Percentiles rank a stretch among this genome's conserved stretches.
These are phyloP conservation scores for Protonemura montana DNA, from an alignment of 2,888 invertebrate species.

Conservation along the genomic window DNA sequence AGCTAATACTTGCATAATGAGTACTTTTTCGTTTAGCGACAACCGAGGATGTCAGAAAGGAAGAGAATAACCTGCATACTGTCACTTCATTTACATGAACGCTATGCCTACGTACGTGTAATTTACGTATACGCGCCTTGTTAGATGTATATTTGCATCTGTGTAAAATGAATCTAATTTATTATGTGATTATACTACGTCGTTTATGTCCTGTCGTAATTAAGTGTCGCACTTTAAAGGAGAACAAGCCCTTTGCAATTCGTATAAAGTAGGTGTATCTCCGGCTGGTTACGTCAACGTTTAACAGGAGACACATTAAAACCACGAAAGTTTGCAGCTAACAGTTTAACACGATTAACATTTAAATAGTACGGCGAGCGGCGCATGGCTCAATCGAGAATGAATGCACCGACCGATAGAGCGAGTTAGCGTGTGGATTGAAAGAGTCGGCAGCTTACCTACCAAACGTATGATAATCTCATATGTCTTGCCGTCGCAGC, in stretches of 20 bases:
- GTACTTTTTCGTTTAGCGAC: not conserved
- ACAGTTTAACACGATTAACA: not conserved
- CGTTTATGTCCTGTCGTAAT: too few relatives aligned
- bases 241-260: too few relatives aligned
- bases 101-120: not conserved
- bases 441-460: not conserved
- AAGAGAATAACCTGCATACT: not conserved
- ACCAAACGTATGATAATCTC: not conserved
- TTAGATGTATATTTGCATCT: too few relatives aligned
- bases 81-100: not conserved
- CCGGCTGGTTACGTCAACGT: too few relatives aligned
- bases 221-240: too few relatives aligned
- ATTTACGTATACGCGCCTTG: not conserved
- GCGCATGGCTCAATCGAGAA: not conserved
- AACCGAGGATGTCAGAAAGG: not conserved
- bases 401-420: not conserved
- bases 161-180: too few relatives aligned
- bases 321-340: too few relatives aligned
- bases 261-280: too few relatives aligned
- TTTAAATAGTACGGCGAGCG: not conserved
- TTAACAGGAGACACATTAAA: too few relatives aligned
- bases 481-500: not conserved
- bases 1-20: not conserved
- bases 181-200: too few relatives aligned
- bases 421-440: not conserved